Evolutionary conservation across 2,888 invertebrate species (phyloP).

Genomic region (Rhogogaster chlorosoma): DNA sequence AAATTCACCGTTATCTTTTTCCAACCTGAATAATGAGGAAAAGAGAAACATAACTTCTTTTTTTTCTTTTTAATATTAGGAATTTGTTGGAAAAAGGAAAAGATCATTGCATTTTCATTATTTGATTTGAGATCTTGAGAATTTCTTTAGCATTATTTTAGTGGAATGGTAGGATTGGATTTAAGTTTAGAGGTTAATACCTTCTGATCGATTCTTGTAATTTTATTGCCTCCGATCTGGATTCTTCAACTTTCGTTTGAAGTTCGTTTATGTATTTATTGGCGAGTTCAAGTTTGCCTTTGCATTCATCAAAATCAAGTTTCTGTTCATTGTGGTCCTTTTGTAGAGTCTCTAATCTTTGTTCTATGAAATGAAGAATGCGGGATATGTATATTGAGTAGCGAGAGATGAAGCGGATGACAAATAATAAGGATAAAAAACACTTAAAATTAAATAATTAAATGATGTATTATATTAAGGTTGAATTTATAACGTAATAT

Average conservation of each 20-base stretch:
- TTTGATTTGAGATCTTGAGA: background rate
- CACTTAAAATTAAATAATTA: background rate
- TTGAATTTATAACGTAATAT: background rate
- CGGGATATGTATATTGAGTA: background rate
- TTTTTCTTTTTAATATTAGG: background rate
- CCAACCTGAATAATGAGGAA: constrained; percentile 73
- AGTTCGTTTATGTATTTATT: constrained; percentile 84
- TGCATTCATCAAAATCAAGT: constrained; percentile 83
- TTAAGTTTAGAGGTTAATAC: constrained; percentile 66
- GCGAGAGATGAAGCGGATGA: background rate
- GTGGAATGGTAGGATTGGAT: background rate
- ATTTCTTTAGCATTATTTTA: constrained; percentile 3
- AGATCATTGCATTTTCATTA: background rate
- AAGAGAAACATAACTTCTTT: background rate
- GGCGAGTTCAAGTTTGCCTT: constrained; percentile 82
- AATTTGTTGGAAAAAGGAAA: constrained; percentile 20
- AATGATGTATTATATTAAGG: background rate
- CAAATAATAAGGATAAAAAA: background rate
- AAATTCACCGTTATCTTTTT: constrained; percentile 84
- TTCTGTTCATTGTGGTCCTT: constrained; percentile 80
- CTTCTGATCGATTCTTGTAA: constrained; percentile 83
- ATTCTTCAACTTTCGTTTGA: constrained; percentile 82
- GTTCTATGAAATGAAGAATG: constrained; percentile 77
- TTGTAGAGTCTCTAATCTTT: constrained; percentile 80
- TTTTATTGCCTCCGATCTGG: constrained; percentile 83